Conservation (phyloP, 2,888 invertebrate genomes). For the Metopia argyrocephala region DNA sequence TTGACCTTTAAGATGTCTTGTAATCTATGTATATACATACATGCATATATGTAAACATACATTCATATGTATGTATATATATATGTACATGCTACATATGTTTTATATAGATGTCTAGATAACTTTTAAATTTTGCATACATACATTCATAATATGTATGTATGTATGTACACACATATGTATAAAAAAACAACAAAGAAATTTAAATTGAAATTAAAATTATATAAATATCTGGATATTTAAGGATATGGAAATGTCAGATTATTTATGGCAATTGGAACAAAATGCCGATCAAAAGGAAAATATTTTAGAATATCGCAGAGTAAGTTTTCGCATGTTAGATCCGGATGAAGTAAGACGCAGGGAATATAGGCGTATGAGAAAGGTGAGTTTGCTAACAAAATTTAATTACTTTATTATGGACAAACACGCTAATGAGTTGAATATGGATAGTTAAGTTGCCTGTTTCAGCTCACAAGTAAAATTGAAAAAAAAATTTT, state of each 20-base stretch:
- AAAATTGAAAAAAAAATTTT: too few species aligned
- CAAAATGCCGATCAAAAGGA: slow-evolving; percentile 89
- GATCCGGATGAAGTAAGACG: slow-evolving; percentile 83
- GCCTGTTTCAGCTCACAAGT: too few species aligned
- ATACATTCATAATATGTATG: background rate
- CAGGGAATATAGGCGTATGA: slow-evolving; percentile 74
- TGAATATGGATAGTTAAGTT: background rate
- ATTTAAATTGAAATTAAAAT: background rate
- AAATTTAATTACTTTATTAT: background rate
- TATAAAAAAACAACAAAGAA: background rate
- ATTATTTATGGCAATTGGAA: slow-evolving; percentile 92
- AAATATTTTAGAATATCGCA: slow-evolving; percentile 84
- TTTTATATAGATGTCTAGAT: background rate
- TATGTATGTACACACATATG: background rate
- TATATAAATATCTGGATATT: background rate
- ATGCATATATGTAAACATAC: background rate
- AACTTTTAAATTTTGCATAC: background rate
- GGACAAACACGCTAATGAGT: background rate
- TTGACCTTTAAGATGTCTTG: too few species aligned
- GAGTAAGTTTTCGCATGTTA: slow-evolving; percentile 79
- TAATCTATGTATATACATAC: background rate
- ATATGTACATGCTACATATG: too few species aligned
- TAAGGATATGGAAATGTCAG: slow-evolving; percentile 92
- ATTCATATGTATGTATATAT: too few species aligned
- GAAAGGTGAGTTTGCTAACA: slow-evolving; percentile 70